phyloP scores from a whole-genome alignment of 2,113 vertebrate genomes.

The Chamaetylas fuelleborni region DNA sequence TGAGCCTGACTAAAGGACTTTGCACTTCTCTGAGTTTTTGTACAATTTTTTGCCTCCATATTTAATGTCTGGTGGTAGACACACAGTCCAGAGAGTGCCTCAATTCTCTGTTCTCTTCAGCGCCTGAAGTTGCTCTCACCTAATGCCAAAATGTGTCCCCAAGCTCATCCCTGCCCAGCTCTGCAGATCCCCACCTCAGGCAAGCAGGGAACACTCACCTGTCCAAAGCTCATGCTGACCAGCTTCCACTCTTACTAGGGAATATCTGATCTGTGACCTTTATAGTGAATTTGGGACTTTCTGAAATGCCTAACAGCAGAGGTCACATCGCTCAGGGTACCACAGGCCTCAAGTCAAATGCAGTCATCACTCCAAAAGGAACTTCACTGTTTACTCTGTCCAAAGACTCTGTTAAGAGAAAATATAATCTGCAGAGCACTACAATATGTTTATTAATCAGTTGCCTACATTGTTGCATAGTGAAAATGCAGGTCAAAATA shows the following conservation, averaged over 20 bases:
- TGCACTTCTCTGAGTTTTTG: not conserved
- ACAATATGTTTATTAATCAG: not conserved
- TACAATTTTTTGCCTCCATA: not conserved
- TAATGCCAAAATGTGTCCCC: fast-evolving
- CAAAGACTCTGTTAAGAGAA: not conserved
- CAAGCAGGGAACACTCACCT: not conserved
- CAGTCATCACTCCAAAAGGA: not conserved
- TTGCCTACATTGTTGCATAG: not conserved
- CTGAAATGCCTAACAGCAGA: not conserved
- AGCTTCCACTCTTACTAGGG: not conserved
- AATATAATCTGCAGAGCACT: not conserved
- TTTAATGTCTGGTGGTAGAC: not conserved
- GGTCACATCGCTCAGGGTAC: fast-evolving
- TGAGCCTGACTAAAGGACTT: not conserved
- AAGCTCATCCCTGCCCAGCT: not conserved
- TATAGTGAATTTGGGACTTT: not conserved
- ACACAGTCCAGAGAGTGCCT: not conserved
- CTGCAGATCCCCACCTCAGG: not conserved
- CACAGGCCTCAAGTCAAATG: not conserved
- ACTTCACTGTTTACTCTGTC: not conserved
- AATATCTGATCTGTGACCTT: not conserved
- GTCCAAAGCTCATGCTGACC: not conserved
- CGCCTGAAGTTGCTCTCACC: not conserved
- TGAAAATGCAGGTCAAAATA: not conserved
- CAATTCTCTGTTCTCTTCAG: not conserved